Evolutionary conservation across 2,888 invertebrate genomes (phyloP).

Genomic region (Drosophila hamatofila): DNA sequence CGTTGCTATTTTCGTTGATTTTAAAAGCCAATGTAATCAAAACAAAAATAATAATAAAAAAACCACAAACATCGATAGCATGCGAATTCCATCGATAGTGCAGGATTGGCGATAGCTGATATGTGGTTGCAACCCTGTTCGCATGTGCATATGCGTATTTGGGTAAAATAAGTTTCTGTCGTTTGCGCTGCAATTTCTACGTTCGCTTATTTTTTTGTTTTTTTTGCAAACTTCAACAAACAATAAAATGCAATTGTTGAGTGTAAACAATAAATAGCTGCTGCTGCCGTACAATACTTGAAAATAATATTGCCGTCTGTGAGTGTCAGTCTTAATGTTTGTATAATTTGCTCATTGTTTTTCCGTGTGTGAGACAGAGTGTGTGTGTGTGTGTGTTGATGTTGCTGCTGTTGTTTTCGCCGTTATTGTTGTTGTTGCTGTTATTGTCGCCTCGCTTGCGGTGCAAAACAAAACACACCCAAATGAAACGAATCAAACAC

Average conservation of each 20-base stretch:
- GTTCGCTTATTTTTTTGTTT: neutral
- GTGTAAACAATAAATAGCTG: conserved; percentile 35
- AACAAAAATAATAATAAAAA: conserved; percentile 1
- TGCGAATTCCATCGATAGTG: conserved; percentile 33
- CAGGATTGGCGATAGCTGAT: conserved; percentile 25
- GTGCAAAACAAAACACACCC: conserved; percentile 65
- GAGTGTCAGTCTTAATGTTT: conserved; percentile 49
- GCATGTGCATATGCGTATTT: conserved; percentile 64
- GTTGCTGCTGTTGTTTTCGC: conserved; percentile 27
- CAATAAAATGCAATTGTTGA: conserved; percentile 47
- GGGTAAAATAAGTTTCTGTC: conserved; percentile 52
- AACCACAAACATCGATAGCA: conserved; percentile 38
- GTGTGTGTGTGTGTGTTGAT: conserved; percentile 18
- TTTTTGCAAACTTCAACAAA: conserved; percentile 27
- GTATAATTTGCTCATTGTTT: conserved; percentile 57
- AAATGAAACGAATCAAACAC: conserved; percentile 41
- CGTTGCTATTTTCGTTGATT: conserved; percentile 19
- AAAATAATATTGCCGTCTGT: conserved; percentile 38
- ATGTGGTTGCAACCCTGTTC: conserved; percentile 40
- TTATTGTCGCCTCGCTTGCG: conserved; percentile 46
- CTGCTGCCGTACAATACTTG: conserved; percentile 26
- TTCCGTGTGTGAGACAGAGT: conserved; percentile 13
- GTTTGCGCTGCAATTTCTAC: conserved; percentile 42
- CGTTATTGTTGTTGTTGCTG: conserved; percentile 47
- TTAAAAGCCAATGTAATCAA: conserved; percentile 20